Evolutionary conservation across 2,888 invertebrate species (phyloP).

Genomic region (Polyommatus icarus): DNA sequence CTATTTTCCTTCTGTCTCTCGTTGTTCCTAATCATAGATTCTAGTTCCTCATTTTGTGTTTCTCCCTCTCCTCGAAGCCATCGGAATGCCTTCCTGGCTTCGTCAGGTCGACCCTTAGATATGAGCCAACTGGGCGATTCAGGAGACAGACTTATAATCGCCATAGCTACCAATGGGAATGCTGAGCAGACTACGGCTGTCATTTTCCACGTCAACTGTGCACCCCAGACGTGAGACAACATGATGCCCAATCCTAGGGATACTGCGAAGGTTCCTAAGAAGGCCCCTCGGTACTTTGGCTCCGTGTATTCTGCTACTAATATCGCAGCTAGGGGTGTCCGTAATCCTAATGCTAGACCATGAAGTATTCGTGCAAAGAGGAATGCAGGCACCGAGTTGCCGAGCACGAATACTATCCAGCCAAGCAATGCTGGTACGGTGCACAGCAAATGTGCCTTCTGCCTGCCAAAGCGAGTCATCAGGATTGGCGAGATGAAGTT

Average conservation of each 20-base stretch:
- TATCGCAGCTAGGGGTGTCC: slow-evolving; percentile 77
- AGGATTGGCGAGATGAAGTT: slow-evolving; percentile 74
- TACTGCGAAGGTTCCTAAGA: slow-evolving; percentile 82
- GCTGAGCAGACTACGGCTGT: slow-evolving; percentile 78
- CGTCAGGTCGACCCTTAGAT: slow-evolving; percentile 77
- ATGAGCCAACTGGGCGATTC: slow-evolving; percentile 86
- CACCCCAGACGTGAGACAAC: slow-evolving; percentile 83
- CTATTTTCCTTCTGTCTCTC: slow-evolving; percentile 54
- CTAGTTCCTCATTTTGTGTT: slow-evolving; percentile 67
- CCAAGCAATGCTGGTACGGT: slow-evolving; percentile 75
- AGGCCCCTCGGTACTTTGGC: slow-evolving; percentile 82
- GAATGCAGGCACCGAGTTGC: slow-evolving; percentile 67
- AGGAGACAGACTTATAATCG: slow-evolving; percentile 72
- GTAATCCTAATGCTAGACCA: slow-evolving; percentile 77
- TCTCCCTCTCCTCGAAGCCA: slow-evolving; percentile 80
- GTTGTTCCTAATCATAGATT: slow-evolving; percentile 66
- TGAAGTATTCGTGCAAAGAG: slow-evolving; percentile 67
- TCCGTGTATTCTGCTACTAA: slow-evolving; percentile 81
- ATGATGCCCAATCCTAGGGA: slow-evolving; percentile 83
- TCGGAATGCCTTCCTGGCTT: slow-evolving; percentile 80
- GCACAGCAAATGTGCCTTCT: slow-evolving; percentile 75
- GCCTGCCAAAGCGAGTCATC: slow-evolving; percentile 81
- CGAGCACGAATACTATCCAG: slow-evolving; percentile 68
- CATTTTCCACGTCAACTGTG: slow-evolving; percentile 80
- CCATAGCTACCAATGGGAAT: slow-evolving; percentile 74